A percentile compares a stretch with the other conserved stretches of the same genome.
Conservation (phyloP, 2,113 vertebrate species). For the Platanista minor region DNA sequence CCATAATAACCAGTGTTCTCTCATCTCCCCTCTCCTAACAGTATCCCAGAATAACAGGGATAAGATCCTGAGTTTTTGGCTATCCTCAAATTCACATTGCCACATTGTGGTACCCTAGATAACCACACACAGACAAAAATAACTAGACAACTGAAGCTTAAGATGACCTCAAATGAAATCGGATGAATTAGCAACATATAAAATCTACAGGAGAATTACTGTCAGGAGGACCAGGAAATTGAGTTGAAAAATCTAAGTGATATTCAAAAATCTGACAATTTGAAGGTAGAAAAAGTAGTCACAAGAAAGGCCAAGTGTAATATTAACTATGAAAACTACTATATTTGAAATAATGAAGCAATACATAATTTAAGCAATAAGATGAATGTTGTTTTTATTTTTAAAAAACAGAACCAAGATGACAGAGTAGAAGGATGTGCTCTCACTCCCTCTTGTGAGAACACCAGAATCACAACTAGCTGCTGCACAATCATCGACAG, state of each 20-base stretch:
- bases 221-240: background rate
- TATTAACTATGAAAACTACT: background rate
- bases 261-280: background rate
- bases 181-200: background rate
- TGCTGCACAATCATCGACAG: too few species aligned
- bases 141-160: background rate
- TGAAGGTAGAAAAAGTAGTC: background rate
- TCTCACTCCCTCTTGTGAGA: too few species aligned
- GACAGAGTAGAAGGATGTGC: too few species aligned
- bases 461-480: too few species aligned
- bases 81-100: background rate
- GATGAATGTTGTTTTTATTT: background rate
- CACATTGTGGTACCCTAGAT: too few species aligned
- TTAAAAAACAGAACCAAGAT: background rate
- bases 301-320: background rate
- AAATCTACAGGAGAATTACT: background rate
- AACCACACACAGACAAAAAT: background rate
- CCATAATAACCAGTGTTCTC: background rate
- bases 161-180: background rate
- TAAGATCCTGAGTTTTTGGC: background rate
- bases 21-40: background rate
- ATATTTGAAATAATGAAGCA: background rate
- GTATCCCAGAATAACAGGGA: background rate
- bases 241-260: background rate
- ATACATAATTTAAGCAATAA: background rate